Evolutionary conservation across 1,140 invertebrate genomes (phyloP), one percentile per base, ranked within the genome.

Genomic region (Coelopa frigida): DNA sequence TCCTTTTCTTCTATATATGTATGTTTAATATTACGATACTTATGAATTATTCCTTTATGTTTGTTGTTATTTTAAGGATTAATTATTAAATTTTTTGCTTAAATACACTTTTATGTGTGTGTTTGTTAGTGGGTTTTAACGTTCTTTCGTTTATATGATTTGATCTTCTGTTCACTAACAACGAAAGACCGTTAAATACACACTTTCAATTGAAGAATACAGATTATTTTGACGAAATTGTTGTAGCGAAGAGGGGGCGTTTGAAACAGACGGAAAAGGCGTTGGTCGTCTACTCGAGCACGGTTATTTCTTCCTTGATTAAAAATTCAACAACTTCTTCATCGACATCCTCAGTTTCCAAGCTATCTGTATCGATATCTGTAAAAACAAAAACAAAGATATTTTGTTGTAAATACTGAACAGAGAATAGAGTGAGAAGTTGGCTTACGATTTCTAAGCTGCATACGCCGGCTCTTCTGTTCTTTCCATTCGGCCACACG

Each of bases 241-340:
- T 15, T 22, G 20, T 27, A 37, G 38, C 36, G 48, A 43, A 44
- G 51, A 31, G 40, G 24, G 50, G 35, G 24, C 38, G 41, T 51
- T 36, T 17, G 29, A 8, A 26, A 21, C 49, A 38, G 33, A 18
- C 14, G 3, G 33, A 18, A 23, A 12, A 31, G 27, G 0, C 14
- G 54, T 61, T 61, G 55, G 55, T 58, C 58, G 58, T 68, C 70
- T 69, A 69, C 65, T 69, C 66, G 59, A 94, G 74, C 49, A 86
- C 72, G 15, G 82, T 87, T 54, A 81, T 80, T 80, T 97, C 94
- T 77, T 96, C 92, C 78, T 95, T 96, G 60, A 97, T 81, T 75
- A 98, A 89, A 83, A 97, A 95, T 84, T 97, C 94, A 59, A 97
- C 84, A 63, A 87, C 78, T 78, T 97, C 94, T 68, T 97, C 93